Percentiles rank a stretch among this genome's conserved stretches.
phyloP scores from a whole-genome alignment of 2,888 invertebrate species.

The Spodoptera littoralis region DNA sequence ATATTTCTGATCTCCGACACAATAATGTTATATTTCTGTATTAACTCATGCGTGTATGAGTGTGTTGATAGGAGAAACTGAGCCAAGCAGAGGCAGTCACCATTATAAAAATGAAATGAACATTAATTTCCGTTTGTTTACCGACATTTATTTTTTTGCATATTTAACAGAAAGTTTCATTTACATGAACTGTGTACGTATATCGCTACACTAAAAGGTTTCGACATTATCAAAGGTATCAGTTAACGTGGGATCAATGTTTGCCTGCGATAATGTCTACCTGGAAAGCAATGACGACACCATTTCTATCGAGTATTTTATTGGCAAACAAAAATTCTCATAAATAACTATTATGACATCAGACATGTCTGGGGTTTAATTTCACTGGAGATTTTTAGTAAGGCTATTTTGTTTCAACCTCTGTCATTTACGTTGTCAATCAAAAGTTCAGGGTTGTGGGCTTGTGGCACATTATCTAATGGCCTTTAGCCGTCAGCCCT shows the following conservation, averaged over 20 bases:
- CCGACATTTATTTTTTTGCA: slow-evolving; percentile 1
- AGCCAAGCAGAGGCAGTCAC: slow-evolving; percentile 49
- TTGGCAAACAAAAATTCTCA: slow-evolving; percentile 22
- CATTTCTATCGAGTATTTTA: slow-evolving; percentile 12
- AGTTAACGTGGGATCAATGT: slow-evolving; percentile 39
- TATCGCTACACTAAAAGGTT: slow-evolving; percentile 47
- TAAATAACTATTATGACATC: slow-evolving; percentile 17
- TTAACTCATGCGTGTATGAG: slow-evolving; percentile 56
- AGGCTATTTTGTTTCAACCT: slow-evolving; percentile 60
- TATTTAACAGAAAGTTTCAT: slow-evolving; percentile 7
- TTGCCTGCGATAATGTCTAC: slow-evolving; percentile 46
- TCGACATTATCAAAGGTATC: slow-evolving; percentile 49
- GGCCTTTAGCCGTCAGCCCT: slow-evolving; percentile 71
- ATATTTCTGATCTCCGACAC: slow-evolving; percentile 52
- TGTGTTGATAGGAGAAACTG: slow-evolving; percentile 56
- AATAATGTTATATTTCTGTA: slow-evolving; percentile 56
- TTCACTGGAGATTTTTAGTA: slow-evolving; percentile 27
- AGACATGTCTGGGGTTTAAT: slow-evolving; percentile 27
- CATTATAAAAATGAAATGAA: too few species aligned
- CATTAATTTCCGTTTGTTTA: too few species aligned
- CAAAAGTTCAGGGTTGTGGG: slow-evolving; percentile 71
- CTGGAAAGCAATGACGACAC: slow-evolving; percentile 29
- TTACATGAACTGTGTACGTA: slow-evolving; percentile 12
- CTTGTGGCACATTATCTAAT: slow-evolving; percentile 60
- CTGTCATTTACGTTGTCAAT: slow-evolving; percentile 74